Conservation (phyloP, 2,113 vertebrate genomes). For the Phrynosoma blainvillii region DNA sequence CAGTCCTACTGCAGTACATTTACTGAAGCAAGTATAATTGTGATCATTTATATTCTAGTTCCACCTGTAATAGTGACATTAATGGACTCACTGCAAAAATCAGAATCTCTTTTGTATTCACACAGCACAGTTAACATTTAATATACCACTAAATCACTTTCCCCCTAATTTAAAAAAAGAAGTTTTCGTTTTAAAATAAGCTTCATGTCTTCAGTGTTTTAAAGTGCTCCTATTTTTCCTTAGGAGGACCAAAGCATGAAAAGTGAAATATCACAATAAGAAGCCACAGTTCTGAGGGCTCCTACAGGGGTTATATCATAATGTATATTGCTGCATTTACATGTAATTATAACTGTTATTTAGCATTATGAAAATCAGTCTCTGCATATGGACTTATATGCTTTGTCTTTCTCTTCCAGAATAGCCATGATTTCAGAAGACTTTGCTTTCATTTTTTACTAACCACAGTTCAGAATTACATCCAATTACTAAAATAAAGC, state of each 20-base stretch:
- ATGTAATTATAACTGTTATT: background rate
- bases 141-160: constrained; percentile 37
- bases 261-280: constrained; percentile 19
- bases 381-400: background rate
- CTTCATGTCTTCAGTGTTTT: constrained; percentile 34
- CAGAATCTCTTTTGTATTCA: constrained; percentile 32
- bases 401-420: background rate
- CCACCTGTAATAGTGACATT: background rate
- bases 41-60: background rate
- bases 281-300: background rate
- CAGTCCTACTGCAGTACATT: background rate
- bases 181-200: constrained; percentile 21
- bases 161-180: constrained; percentile 26
- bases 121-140: constrained; percentile 32
- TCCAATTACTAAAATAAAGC: background rate
- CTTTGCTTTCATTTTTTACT: background rate
- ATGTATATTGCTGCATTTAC: background rate
- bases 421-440: background rate
- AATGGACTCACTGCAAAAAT: constrained; percentile 20
- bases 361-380: background rate
- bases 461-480: background rate
- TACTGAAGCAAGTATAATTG: constrained; percentile 22
- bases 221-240: constrained; percentile 26
- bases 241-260: constrained; percentile 20
- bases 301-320: background rate